Evolutionary conservation across 1,140 invertebrate genomes (phyloP), one percentile per base, ranked within the genome.

Genomic region (Drosophila bifasciata): DNA sequence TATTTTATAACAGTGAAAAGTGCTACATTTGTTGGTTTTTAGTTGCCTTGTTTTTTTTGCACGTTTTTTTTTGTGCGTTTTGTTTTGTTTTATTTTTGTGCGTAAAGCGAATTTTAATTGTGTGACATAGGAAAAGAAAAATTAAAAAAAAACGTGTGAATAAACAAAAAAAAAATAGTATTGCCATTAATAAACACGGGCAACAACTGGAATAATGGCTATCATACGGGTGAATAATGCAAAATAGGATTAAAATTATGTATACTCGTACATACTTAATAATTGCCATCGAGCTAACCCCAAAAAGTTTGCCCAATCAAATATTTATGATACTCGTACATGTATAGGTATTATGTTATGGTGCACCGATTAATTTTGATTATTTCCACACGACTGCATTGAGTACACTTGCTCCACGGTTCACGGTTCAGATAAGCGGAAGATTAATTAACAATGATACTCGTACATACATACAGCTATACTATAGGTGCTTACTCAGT

Each of bases 171-270:
- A 17, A 55, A 73, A 48, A 59, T 44, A 46, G 52, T 28, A 67
- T 50, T 53, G 62, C 32, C 28, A 28, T 68, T 21, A 68, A 68
- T 56, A 68, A 68, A 68, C 41, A 64, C 5, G 6, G 48, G 39
- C 39, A 66, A 66, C 40, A 50, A 46, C 49, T 55, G 66, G 48
- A 67, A 81, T 53, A 73, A 86, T 86, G 83, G 63, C 64, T 16
- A 51, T 57, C 55, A 63, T 52, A 75, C 75, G 79, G 81, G 81
- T 86, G 74, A 85, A 81, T 85, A 81, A 76, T 68, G 62, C 52
- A 74, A 66, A 55, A 59, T 59, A 52, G 50, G 53, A 43, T 58
- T 76, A 76, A 50, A 50, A 28, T 49, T 28, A 45, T 36, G 23
- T 25, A 25, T 25, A 7, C 19, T 21, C 19, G n/a, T n/a, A 3